Base-by-base conservation (phyloP, 1,140 invertebrate species). In the Hestina assimilis region DNA sequence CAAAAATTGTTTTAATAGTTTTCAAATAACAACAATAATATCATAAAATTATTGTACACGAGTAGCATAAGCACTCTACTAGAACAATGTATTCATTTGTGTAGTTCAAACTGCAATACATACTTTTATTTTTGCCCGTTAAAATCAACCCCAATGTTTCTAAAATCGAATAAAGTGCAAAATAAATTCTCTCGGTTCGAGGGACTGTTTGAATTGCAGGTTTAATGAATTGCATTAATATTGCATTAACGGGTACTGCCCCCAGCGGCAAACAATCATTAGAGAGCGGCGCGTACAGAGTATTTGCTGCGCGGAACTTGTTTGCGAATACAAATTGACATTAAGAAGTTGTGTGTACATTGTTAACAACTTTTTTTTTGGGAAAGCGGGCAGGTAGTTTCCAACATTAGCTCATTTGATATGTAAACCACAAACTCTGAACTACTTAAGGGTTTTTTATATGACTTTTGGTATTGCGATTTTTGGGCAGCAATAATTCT, bases 151-250 rank as follows among this genome's bases (percentile, higher is more conserved):
- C 63, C 51, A 45, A 41, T 43, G 40, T 35, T 55, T 42, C 58
- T 51, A 20, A 55, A 68, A 56, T 61, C 46, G 56, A 59, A 62
- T 65, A 61, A 57, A 60, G 58, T 55, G 54, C 50, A 56, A 60
- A 65, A 59, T 55, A 57, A 58, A 57, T 64, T 64, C 53, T 62
- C 58, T 33, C 41, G 40, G 60, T 59, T 63, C 38, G 63, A 62
- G 67, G 66, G 74, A 69, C 52, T 75, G 77, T 76, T 87, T 79
- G 74, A 87, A 79, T 81, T 83, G 84, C 77, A 80, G 73, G 89
- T 83, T 88, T 89, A 89, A 89, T 89, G 89, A 89, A 89, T 87
- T 87, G 83, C 85, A 89, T 89, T 89, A 89, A 89, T 89, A 89
- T 89, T 89, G 82, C 82, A 89, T 89, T 89, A 89, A 75, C 79